Conservation (phyloP, 2,797 vertebrate species). For the Melanotaenia parkinsoni region DNA sequence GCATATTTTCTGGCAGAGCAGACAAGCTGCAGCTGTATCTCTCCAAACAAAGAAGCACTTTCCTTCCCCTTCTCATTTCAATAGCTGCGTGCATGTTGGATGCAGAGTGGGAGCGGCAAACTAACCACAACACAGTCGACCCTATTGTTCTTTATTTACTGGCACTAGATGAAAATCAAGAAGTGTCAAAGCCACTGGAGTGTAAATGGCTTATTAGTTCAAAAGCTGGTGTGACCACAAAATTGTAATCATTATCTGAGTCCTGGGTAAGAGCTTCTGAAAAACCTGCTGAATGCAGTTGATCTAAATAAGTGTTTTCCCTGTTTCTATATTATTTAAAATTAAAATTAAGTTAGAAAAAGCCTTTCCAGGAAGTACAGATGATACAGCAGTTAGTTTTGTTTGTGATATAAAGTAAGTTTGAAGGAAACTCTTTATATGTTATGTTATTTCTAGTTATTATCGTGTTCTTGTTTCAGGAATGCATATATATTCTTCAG, state of each 20-base stretch:
- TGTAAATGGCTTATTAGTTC: slow-evolving; percentile 51
- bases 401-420: no score
- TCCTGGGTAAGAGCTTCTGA: slow-evolving; percentile 7
- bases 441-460: no score
- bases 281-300: background rate
- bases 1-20: slow-evolving; percentile 44
- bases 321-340: background rate
- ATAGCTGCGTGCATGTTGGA: slow-evolving; percentile 72
- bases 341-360: background rate
- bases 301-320: background rate
- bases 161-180: slow-evolving; percentile 81
- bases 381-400: background rate
- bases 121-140: slow-evolving; percentile 74
- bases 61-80: slow-evolving; percentile 86
- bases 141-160: slow-evolving; percentile 83
- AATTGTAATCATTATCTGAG: slow-evolving; percentile 44
- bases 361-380: background rate
- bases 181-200: slow-evolving; percentile 76
- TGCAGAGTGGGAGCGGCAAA: slow-evolving; percentile 72
- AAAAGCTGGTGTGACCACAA: slow-evolving; percentile 56
- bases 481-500: no score
- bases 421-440: no score
- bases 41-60: slow-evolving; percentile 83
- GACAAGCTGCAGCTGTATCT: slow-evolving; percentile 71
- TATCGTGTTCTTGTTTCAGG: no score